phyloP scores from a whole-genome alignment of 2,113 vertebrate species.

The Bostrychus sinensis region DNA sequence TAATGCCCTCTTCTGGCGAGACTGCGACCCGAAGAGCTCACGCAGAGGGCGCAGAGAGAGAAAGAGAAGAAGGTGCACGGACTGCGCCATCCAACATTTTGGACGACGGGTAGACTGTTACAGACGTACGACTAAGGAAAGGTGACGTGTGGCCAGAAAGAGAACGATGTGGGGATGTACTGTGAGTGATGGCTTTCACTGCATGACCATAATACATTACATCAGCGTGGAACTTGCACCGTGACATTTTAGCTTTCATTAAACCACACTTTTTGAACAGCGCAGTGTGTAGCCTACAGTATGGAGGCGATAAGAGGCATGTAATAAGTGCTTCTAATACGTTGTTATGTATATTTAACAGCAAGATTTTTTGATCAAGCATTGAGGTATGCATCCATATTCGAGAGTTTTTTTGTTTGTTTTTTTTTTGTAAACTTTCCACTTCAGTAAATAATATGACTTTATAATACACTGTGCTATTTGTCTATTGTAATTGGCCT shows the following conservation, averaged over 20 bases:
- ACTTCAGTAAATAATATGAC: too few relatives aligned
- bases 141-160: neutral
- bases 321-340: too few relatives aligned
- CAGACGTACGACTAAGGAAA: neutral
- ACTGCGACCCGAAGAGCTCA: constrained; percentile 49
- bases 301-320: too few relatives aligned
- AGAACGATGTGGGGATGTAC: neutral
- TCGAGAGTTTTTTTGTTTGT: too few relatives aligned
- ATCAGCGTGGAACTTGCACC: neutral
- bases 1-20: constrained; percentile 84
- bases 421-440: too few relatives aligned
- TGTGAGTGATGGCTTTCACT: too few relatives aligned
- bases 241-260: neutral
- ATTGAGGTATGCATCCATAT: too few relatives aligned
- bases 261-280: neutral
- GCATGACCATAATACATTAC: neutral
- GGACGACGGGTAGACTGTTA: neutral
- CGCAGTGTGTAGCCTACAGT: neutral
- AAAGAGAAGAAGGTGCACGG: constrained; percentile 8
- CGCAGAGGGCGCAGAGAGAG: constrained; percentile 21
- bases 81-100: neutral
- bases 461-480: too few relatives aligned
- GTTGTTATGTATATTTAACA: neutral
- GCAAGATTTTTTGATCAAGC: neutral
- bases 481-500: too few relatives aligned